These are phyloP conservation scores for Cosmia pyralina DNA, from an alignment of 2,888 invertebrate genomes.

Conservation along the genomic window DNA sequence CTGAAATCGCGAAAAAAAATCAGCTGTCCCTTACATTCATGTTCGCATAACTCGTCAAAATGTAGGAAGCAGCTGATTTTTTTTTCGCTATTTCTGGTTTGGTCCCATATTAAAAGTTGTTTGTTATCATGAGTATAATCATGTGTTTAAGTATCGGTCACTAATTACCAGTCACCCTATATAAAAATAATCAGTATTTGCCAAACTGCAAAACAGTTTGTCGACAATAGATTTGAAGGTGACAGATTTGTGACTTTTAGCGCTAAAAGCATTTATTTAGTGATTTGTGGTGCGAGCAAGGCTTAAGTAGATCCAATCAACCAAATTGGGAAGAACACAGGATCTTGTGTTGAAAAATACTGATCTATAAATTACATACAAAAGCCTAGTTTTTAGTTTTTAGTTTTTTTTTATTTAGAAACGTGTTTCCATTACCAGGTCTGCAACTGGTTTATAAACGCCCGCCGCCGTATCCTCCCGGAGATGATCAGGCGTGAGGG, in stretches of 20 bases:
- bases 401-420: no score
- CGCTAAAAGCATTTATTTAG: not conserved
- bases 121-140: no score
- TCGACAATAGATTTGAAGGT: not conserved
- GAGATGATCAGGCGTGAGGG: constrained; percentile 98
- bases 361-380: not conserved
- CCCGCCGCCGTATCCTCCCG: constrained; percentile 96
- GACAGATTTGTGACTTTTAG: not conserved
- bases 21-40: no score
- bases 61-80: no score
- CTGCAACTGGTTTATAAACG: constrained; percentile 99
- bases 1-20: no score
- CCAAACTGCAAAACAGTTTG: not conserved
- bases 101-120: no score
- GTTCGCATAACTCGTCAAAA: no score
- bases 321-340: not conserved
- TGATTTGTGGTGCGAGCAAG: not conserved
- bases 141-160: no score
- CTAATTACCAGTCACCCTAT: no score
- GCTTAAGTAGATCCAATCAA: not conserved
- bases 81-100: no score
- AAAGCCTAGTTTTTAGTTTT: not conserved
- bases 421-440: constrained; percentile 83
- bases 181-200: not conserved
- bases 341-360: not conserved